Evolutionary conservation across 2,113 vertebrate genomes (phyloP), one percentile per base, ranked within the genome.

Genomic region (Erinaceus europaeus): DNA sequence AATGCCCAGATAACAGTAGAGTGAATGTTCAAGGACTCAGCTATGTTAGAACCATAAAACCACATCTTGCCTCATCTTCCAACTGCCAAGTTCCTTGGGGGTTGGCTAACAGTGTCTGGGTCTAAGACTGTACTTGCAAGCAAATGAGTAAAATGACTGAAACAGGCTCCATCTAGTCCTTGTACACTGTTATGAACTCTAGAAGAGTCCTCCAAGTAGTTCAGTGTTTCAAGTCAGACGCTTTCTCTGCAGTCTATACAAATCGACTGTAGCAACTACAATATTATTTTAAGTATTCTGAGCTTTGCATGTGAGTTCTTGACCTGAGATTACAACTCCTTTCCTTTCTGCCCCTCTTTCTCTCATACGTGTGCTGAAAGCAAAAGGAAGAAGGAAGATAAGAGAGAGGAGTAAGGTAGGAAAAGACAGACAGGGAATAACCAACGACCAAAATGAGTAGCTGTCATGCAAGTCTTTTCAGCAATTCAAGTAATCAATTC

Each of bases 401-500:
- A 4, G 25, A 67, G 17, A 50, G 20, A 71, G 4, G 17, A 23
- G 34, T 15, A 23, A 14, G 71, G 62, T 38, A 80, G 42, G 44
- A 38, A 82, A 89, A 8, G 34, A 50, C 59, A 65, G 53, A 84
- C 48, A 0, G 69, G 59, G 27, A 17, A 72, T 55, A 85, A 4
- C 0, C 32, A 50, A 23, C 72, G 74, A 67, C 18, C 62, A 64
- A 62, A 4, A 10, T 64, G 59, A 74, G 29, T 17, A 89, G 73
- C n/a, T 57, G 59, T 44, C 65, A 32, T 17, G 32, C 6, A 32
- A 82, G 6, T 76, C 86, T 62, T 84, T 82, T 61, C 38, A 86
- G n/a, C 67, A 92, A 50, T 71, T 75, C 38, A 46, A 85, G 29
- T 65, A 67, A 80, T 82, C 34, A 74, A 25, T 65, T 72, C 82